Evolutionary conservation across 2,113 vertebrate species (phyloP).

Genomic region (Tricholaema leucomelas): DNA sequence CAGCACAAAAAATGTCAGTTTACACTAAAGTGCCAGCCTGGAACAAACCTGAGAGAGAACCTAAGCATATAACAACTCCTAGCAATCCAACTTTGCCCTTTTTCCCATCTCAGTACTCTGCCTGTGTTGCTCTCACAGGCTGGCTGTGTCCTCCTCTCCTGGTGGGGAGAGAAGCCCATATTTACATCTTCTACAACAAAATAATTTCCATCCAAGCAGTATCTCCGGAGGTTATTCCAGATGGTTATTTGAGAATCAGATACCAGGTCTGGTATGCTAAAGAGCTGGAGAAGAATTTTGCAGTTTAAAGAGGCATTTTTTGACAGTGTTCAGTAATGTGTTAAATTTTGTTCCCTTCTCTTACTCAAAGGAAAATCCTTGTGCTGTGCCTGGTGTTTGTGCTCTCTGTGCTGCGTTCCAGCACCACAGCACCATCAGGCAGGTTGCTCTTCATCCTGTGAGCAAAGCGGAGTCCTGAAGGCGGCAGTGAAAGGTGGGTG

Average conservation of each 20-base stretch:
- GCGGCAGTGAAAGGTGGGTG: too few species aligned
- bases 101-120: neutral
- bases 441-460: too few species aligned
- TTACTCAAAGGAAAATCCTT: too few species aligned
- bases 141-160: neutral
- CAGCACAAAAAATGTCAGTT: neutral
- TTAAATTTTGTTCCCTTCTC: neutral
- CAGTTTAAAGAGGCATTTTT: neutral
- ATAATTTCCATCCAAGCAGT: neutral
- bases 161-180: neutral
- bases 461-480: too few species aligned
- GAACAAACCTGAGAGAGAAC: neutral
- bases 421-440: too few species aligned
- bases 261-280: neutral
- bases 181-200: neutral
- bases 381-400: too few species aligned
- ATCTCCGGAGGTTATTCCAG: neutral
- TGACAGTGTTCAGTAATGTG: neutral
- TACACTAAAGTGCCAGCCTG: neutral
- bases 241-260: neutral
- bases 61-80: neutral
- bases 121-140: neutral
- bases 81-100: neutral
- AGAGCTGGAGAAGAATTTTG: neutral
- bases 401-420: too few species aligned